Base-by-base conservation (phyloP, 2,888 invertebrate genomes). In the Fragum sueziense region DNA sequence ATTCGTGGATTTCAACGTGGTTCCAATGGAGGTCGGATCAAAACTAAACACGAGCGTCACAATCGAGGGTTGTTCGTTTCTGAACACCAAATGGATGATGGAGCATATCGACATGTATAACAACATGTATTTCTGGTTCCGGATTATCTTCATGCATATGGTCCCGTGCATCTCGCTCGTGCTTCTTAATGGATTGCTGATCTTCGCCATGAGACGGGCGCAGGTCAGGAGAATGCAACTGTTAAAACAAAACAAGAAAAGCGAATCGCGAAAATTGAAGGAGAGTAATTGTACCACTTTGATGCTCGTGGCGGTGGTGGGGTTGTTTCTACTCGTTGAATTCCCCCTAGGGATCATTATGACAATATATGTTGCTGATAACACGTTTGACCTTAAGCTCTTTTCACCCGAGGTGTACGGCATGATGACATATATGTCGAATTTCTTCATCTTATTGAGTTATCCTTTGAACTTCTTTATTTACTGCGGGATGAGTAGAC, bases 401-500 rank as follows among this genome's bases (percentile, higher is more conserved):
- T 84, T 91, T 33, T 59, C 73, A 80, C 54, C 68, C 3, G 82
- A 87, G 7, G 84, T 89, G 14, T 87, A 88, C 68, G 79, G 84
- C 6, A 86, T 89, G 11, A 87, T 92, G 74, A 87, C 90, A 4
- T 85, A 90, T 51, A 95, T 97, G 91, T 97, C 97, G 17, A 98
- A 98, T 94, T 97, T 98, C 94, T 96, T 97, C 92, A 97, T 98
- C 80, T 96, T 97, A 77, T 95, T 97, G 52, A 97, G 97, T 65
- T 98, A 98, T 93, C 97, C 97, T 17, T 96, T 98, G 76, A 98
- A 98, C 93, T 98, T 98, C 91, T 98, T 97, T 79, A 97, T 98
- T 85, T 98, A 98, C 91, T 98, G 98, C 92, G 97, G 97, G 29
- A 99, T 98, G 98, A 97, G 97, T 41, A 94, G 97, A 41, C 97